Evolutionary conservation across 2,888 invertebrate genomes (phyloP).

Genomic region (Cabera pusaria): DNA sequence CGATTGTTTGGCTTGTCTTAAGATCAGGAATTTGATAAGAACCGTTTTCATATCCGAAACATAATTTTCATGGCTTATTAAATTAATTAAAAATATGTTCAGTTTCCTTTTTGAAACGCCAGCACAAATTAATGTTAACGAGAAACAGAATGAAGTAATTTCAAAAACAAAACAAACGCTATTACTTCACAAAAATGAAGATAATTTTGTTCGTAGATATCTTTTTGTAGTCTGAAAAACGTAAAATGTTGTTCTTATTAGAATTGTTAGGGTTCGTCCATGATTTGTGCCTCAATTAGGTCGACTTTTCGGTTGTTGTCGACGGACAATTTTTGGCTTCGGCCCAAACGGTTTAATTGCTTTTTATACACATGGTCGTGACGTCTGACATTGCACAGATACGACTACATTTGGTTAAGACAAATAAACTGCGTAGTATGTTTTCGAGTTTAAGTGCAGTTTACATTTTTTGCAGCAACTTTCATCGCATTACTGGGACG

Average conservation of each 20-base stretch:
- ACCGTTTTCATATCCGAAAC: background rate
- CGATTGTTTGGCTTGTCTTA: too few relatives aligned
- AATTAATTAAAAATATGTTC: slow-evolving; percentile 11
- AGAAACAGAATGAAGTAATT: slow-evolving; percentile 27
- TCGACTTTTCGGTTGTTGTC: slow-evolving; percentile 29
- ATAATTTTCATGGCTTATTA: slow-evolving; percentile 15
- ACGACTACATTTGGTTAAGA: slow-evolving; percentile 7
- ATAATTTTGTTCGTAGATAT: slow-evolving; percentile 18
- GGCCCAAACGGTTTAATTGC: slow-evolving; percentile 29
- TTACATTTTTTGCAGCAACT: slow-evolving; percentile 6
- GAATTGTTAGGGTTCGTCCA: slow-evolving; percentile 30
- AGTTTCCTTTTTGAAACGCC: slow-evolving; percentile 14
- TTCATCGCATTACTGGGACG: slow-evolving; percentile 5
- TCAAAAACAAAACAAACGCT: slow-evolving; percentile 23
- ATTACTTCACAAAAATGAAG: slow-evolving; percentile 15
- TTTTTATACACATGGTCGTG: slow-evolving; percentile 16
- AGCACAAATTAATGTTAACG: slow-evolving; percentile 22
- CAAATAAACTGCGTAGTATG: slow-evolving; percentile 4
- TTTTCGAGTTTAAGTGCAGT: slow-evolving; percentile 8
- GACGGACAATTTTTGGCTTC: slow-evolving; percentile 29
- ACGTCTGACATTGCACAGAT: slow-evolving; percentile 16
- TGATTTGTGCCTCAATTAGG: slow-evolving; percentile 35
- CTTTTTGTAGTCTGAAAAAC: slow-evolving; percentile 23
- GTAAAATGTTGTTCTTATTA: slow-evolving; percentile 29
- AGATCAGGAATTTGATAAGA: too few relatives aligned